phyloP scores from a whole-genome alignment of 2,888 invertebrate genomes.

The Luperina nickerlii region DNA sequence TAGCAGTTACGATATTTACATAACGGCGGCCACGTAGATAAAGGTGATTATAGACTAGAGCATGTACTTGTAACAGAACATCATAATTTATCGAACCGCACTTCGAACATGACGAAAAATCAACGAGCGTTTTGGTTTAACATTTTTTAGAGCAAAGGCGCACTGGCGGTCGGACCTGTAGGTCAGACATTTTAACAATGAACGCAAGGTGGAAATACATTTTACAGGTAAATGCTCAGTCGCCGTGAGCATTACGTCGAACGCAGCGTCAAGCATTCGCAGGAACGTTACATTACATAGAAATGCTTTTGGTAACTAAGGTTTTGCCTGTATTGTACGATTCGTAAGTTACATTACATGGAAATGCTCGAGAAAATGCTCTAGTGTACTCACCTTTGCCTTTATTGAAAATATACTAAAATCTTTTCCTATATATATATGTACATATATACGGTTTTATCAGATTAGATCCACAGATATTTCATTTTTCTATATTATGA shows the following conservation, averaged over 20 bases:
- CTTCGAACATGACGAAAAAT: not conserved
- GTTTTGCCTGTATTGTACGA: too few relatives aligned
- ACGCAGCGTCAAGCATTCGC: not conserved
- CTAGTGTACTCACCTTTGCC: not conserved
- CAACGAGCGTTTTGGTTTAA: too few relatives aligned
- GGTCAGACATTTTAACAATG: not conserved
- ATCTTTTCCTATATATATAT: not conserved
- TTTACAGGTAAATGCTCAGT: not conserved
- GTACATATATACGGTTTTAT: conserved; percentile 10
- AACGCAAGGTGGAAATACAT: not conserved
- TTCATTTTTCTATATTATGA: conserved; percentile 4
- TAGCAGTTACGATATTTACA: conserved; percentile 11
- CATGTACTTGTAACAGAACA: not conserved
- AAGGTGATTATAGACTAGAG: not conserved
- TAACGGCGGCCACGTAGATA: not conserved
- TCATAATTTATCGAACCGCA: not conserved
- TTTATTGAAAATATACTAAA: conserved; percentile 14
- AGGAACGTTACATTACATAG: not conserved
- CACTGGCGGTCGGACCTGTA: too few relatives aligned
- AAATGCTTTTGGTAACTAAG: too few relatives aligned
- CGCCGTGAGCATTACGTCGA: too few relatives aligned
- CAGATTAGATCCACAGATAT: not conserved
- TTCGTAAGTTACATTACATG: not conserved
- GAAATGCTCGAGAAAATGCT: not conserved
- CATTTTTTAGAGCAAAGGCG: too few relatives aligned